Percentiles rank a stretch among this genome's conserved stretches.
phyloP scores from a whole-genome alignment of 92 coral and sea anemone species.

The Pocillopora meandrina region DNA sequence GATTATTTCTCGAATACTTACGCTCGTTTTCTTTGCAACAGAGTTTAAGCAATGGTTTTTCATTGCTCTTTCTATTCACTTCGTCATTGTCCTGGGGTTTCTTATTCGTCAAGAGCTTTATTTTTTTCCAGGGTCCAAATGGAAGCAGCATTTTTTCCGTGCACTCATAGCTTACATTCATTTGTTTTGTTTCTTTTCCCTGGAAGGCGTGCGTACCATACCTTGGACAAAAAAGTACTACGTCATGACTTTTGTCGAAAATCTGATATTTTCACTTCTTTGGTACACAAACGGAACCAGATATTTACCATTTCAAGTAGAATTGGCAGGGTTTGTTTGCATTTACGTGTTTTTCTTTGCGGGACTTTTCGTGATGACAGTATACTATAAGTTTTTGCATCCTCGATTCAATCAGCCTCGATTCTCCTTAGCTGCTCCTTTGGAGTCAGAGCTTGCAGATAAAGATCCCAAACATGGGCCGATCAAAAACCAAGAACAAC shows the following conservation, averaged over 20 bases:
- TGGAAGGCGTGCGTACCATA: slow-evolving; percentile 68
- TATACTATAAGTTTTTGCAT: slow-evolving; percentile 72
- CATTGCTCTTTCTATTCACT: slow-evolving; percentile 59
- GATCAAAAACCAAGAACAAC: background rate
- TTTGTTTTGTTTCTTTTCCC: slow-evolving; percentile 72
- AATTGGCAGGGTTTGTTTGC: slow-evolving; percentile 67
- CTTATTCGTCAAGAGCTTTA: slow-evolving; percentile 63
- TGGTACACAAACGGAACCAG: slow-evolving; percentile 73
- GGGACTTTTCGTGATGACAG: slow-evolving; percentile 69
- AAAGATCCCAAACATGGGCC: background rate
- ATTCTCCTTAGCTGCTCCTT: slow-evolving; percentile 26
- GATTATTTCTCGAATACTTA: slow-evolving; percentile 75
- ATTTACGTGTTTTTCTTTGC: slow-evolving; percentile 54
- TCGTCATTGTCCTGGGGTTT: slow-evolving; percentile 41
- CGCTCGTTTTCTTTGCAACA: slow-evolving; percentile 81
- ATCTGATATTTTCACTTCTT: slow-evolving; percentile 57
- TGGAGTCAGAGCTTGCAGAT: slow-evolving; percentile 36
- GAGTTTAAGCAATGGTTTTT: slow-evolving; percentile 80
- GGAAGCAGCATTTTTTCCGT: slow-evolving; percentile 72
- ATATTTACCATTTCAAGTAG: slow-evolving; percentile 56
- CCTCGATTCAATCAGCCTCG: slow-evolving; percentile 79
- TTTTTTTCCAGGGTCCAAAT: slow-evolving; percentile 67
- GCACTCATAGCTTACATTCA: slow-evolving; percentile 75
- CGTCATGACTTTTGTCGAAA: slow-evolving; percentile 61
- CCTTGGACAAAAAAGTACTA: slow-evolving; percentile 75